Conservation (phyloP, 2,797 vertebrate species). For the Pantherophis vulpinus region DNA sequence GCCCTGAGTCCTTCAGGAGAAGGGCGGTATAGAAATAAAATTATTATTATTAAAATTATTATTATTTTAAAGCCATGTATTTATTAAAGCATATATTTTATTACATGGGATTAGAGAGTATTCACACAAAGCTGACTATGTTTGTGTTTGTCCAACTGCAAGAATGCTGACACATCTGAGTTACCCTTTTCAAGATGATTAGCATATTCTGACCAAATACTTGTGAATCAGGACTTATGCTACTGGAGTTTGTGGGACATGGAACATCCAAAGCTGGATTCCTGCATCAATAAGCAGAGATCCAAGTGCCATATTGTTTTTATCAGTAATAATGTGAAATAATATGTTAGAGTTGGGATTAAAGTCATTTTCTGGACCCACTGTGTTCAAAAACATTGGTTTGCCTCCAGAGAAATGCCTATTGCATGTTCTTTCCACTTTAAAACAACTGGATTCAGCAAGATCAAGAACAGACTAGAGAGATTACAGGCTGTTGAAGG, state of each 20-base stretch:
- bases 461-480: neutral
- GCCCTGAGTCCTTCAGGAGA: no score
- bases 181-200: neutral
- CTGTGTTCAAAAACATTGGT: neutral
- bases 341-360: neutral
- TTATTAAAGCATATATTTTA: neutral
- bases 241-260: neutral
- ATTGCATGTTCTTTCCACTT: neutral
- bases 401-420: neutral
- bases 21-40: no score
- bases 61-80: neutral
- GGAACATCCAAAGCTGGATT: neutral
- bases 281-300: neutral
- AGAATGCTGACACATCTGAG: neutral
- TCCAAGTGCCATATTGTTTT: neutral
- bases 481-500: neutral
- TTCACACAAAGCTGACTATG: neutral
- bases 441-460: neutral
- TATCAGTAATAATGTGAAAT: neutral
- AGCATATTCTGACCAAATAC: neutral
- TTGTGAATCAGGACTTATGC: neutral
- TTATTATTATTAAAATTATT: no score
- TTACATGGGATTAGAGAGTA: neutral
- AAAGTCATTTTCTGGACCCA: neutral
- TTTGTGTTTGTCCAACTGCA: neutral